Evolutionary conservation across 2,888 invertebrate genomes (phyloP).

Genomic region (Pyrrhosoma nymphula): DNA sequence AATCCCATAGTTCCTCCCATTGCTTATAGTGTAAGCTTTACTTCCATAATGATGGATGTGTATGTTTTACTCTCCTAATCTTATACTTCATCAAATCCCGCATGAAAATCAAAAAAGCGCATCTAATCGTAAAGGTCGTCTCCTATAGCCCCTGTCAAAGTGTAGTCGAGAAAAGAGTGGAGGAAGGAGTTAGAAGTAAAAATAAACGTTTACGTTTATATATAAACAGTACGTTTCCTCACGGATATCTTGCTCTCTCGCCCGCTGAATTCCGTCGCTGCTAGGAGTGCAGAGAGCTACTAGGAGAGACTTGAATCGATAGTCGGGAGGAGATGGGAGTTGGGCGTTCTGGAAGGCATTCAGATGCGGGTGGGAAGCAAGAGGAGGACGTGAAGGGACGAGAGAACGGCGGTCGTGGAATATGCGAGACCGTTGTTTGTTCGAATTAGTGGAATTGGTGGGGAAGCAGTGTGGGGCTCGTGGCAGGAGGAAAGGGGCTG

Average conservation of each 20-base stretch:
- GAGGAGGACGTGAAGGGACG: background rate
- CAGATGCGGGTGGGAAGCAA: background rate
- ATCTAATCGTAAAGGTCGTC: too few species aligned
- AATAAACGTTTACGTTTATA: too few species aligned
- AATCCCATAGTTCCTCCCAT: too few species aligned
- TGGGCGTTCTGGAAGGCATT: background rate
- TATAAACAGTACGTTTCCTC: background rate
- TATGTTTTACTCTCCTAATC: too few species aligned
- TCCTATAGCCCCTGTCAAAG: too few species aligned
- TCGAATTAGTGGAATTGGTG: slow-evolving; percentile 59
- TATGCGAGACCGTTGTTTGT: slow-evolving; percentile 54
- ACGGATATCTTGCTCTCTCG: background rate
- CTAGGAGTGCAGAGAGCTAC: background rate
- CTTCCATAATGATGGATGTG: too few species aligned
- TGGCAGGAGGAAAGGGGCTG: background rate
- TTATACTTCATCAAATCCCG: too few species aligned
- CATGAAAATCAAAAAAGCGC: too few species aligned
- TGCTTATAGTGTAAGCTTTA: too few species aligned
- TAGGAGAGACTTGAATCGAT: background rate
- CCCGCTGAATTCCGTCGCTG: background rate
- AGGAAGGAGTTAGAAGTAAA: too few species aligned
- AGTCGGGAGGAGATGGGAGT: background rate
- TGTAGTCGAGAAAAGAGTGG: too few species aligned
- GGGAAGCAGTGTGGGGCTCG: background rate
- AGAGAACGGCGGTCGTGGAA: background rate